phyloP scores from a whole-genome alignment of 2,888 invertebrate species.

The Chromoteleia sp. region DNA sequence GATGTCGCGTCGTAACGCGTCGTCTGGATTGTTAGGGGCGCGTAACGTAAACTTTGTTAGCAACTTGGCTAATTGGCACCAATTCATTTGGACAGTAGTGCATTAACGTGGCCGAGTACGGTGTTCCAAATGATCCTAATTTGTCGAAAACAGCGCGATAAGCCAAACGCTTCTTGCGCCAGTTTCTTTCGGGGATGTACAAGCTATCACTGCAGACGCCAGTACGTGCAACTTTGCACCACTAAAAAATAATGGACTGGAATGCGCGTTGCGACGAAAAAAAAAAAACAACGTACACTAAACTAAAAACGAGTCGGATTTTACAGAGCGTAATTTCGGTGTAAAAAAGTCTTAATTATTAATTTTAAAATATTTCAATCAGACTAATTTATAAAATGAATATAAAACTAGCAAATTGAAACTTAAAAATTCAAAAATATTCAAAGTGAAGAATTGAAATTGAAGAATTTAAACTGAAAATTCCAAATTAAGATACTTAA shows the following conservation, averaged over 20 bases:
- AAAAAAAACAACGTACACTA: too few relatives aligned
- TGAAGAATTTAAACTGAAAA: too few relatives aligned
- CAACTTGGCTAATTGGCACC: conserved; percentile 67
- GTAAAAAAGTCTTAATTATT: too few relatives aligned
- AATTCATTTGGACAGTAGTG: conserved; percentile 69
- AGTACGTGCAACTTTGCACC: conserved; percentile 10
- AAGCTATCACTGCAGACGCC: conserved; percentile 13
- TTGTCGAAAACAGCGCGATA: conserved; percentile 78
- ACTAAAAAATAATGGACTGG: conserved; percentile 41
- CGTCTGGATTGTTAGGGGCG: conserved; percentile 37
- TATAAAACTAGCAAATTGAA: too few relatives aligned
- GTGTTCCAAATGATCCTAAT: conserved; percentile 77
- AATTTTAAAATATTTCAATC: too few relatives aligned
- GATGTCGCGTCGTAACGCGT: conserved; percentile 7
- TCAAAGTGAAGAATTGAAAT: too few relatives aligned
- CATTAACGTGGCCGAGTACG: conserved; percentile 71
- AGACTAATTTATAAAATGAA: too few relatives aligned
- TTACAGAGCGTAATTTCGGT: too few relatives aligned
- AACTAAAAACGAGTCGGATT: too few relatives aligned
- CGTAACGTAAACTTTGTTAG: conserved; percentile 61
- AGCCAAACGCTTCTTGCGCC: conserved; percentile 75
- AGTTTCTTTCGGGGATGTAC: conserved; percentile 34
- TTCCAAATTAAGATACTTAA: too few relatives aligned
- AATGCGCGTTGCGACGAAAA: background rate
- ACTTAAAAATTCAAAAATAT: too few relatives aligned